A percentile compares a stretch with the other conserved stretches of the same genome.
Conservation (phyloP, 2,888 invertebrate genomes). For the Drosophila peninsularis region DNA sequence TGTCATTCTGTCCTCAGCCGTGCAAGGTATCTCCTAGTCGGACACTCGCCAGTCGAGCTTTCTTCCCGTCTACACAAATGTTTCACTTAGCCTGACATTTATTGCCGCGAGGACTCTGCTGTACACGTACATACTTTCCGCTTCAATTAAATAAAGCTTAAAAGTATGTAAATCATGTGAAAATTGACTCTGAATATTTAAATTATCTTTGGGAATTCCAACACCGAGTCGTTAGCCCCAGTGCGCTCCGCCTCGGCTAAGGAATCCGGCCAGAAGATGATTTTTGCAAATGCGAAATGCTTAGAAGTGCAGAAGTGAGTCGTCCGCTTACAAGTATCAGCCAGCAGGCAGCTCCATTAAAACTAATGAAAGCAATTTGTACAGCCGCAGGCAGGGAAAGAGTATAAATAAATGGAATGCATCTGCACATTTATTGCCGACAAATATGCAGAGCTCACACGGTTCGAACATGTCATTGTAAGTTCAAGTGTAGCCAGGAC, state of each 20-base stretch:
- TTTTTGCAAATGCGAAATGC: conserved; percentile 35
- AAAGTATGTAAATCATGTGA: not conserved
- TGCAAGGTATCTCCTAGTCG: too few species aligned
- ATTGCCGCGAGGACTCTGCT: not conserved
- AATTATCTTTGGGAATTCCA: not conserved
- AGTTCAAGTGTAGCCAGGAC: conserved; percentile 73
- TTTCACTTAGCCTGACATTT: not conserved
- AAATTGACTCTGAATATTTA: conserved; percentile 4
- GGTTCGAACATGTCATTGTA: conserved; percentile 76
- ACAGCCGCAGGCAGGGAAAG: conserved; percentile 26
- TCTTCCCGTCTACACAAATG: too few species aligned
- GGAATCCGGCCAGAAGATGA: conserved; percentile 9
- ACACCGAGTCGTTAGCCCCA: not conserved
- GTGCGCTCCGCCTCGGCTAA: not conserved
- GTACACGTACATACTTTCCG: not conserved
- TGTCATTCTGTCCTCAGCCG: too few species aligned
- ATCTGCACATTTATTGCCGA: conserved; percentile 42
- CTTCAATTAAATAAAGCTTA: not conserved
- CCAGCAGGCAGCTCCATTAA: conserved; percentile 56
- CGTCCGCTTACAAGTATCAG: conserved; percentile 37
- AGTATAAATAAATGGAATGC: conserved; percentile 44
- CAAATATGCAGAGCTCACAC: conserved; percentile 63
- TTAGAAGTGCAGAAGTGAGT: conserved; percentile 32
- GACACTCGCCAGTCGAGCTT: too few species aligned
- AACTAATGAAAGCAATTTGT: conserved; percentile 77